Conservation (phyloP, 1,140 invertebrate genomes). For the Cataglyphis hispanica region DNA sequence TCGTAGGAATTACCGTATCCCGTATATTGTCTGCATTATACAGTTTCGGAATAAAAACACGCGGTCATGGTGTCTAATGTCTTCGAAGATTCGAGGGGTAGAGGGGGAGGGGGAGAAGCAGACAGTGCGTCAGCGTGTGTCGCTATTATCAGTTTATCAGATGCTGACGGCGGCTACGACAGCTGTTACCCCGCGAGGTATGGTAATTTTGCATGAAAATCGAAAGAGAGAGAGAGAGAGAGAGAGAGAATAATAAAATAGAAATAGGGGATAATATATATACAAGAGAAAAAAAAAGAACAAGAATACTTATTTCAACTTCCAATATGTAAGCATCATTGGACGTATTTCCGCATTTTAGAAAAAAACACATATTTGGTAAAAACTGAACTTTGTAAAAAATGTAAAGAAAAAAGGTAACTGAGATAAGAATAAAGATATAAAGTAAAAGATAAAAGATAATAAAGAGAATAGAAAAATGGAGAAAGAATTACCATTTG, state of each 20-base stretch:
- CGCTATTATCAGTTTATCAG: slow-evolving; percentile 86
- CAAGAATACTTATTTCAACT: slow-evolving; percentile 12
- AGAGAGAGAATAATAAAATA: slow-evolving; percentile 46
- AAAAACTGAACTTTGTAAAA: background rate
- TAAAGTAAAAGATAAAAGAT: background rate
- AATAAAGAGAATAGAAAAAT: background rate
- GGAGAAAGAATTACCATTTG: background rate
- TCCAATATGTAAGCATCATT: background rate
- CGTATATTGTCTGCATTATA: slow-evolving; percentile 16
- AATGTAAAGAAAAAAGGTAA: too few relatives aligned
- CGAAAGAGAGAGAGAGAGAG: slow-evolving; percentile 5
- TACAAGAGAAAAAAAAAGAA: background rate
- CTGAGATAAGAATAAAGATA: background rate
- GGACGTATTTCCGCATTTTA: background rate
- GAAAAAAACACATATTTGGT: background rate
- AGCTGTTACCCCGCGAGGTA: slow-evolving; percentile 83
- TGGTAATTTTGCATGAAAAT: slow-evolving; percentile 81
- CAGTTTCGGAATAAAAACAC: slow-evolving; percentile 34
- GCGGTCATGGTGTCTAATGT: background rate
- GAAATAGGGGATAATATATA: background rate
- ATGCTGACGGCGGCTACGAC: slow-evolving; percentile 79
- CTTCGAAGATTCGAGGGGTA: too few relatives aligned
- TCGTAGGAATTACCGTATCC: slow-evolving; percentile 10
- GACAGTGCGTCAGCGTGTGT: slow-evolving; percentile 67
- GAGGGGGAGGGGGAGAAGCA: background rate